Evolutionary conservation across 1,140 invertebrate genomes (phyloP).

Genomic region (Argopecten irradians): DNA sequence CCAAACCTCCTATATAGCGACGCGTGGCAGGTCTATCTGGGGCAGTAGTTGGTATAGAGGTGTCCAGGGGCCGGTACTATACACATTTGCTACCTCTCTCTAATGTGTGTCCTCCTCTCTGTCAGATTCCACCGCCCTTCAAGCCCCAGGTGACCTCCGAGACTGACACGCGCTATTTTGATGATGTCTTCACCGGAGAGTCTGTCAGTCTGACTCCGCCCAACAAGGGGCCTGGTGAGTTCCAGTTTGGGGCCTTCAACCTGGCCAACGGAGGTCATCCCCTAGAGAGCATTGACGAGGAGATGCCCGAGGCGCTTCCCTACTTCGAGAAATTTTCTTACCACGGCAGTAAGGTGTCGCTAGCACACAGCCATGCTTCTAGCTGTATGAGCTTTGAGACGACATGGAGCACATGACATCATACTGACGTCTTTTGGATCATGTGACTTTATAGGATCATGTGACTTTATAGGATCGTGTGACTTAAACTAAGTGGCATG

Average conservation of each 20-base stretch:
- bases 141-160: conserved; percentile 97
- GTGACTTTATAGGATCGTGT: background rate
- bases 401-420: conserved; percentile 62
- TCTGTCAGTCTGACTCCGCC: conserved; percentile 97
- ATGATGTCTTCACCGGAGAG: conserved; percentile 98
- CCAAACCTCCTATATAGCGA: background rate
- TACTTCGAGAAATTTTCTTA: conserved; percentile 75
- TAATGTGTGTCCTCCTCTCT: conserved; percentile 49
- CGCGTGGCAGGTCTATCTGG: background rate
- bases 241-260: conserved; percentile 18
- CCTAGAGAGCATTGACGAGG: conserved; percentile 67
- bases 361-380: conserved; percentile 59
- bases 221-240: conserved; percentile 10
- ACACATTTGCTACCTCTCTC: conserved; percentile 20
- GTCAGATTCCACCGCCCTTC: conserved; percentile 84
- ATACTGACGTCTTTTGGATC: background rate
- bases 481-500: background rate
- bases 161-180: conserved; percentile 98
- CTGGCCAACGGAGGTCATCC: conserved; percentile 40
- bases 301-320: conserved; percentile 63
- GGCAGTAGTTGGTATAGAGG: background rate
- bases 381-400: conserved; percentile 70
- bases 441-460: conserved; percentile 5
- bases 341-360: conserved; percentile 68
- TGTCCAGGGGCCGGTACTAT: background rate